phyloP scores from a whole-genome alignment of 2,797 vertebrate species.

The Leuciscus waleckii region DNA sequence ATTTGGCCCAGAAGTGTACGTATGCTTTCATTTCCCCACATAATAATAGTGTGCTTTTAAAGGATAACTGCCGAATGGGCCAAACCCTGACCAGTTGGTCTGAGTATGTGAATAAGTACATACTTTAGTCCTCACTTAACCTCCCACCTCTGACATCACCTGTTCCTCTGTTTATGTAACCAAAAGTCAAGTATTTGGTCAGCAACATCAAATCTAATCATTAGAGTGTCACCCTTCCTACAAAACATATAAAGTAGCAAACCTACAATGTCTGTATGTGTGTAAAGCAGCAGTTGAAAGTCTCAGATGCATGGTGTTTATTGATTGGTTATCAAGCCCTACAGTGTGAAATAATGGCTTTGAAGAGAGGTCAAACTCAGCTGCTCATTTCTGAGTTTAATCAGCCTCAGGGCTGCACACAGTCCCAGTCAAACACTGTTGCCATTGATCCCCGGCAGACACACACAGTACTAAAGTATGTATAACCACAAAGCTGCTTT shows the following conservation, averaged over 20 bases:
- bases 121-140: not conserved
- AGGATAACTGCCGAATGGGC: too few species aligned
- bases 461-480: not conserved
- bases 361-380: constrained; percentile 53
- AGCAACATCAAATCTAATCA: constrained; percentile 24
- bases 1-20: not conserved
- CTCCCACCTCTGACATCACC: not conserved
- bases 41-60: too few species aligned
- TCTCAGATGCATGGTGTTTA: constrained; percentile 45
- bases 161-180: not conserved
- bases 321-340: constrained; percentile 50
- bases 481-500: not conserved
- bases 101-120: not conserved
- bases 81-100: not conserved
- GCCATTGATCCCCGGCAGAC: constrained; percentile 41
- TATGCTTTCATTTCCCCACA: not conserved
- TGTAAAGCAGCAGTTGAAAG: constrained; percentile 23
- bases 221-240: constrained; percentile 15
- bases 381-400: constrained; percentile 56
- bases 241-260: constrained; percentile 24
- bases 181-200: not conserved
- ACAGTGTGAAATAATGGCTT: constrained; percentile 50
- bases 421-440: constrained; percentile 40
- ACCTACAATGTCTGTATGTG: constrained; percentile 28
- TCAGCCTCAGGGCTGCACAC: constrained; percentile 35